These are phyloP conservation scores for Phalacrocorax pelagicus DNA, from an alignment of 2,113 vertebrate species.

Conservation along the genomic window DNA sequence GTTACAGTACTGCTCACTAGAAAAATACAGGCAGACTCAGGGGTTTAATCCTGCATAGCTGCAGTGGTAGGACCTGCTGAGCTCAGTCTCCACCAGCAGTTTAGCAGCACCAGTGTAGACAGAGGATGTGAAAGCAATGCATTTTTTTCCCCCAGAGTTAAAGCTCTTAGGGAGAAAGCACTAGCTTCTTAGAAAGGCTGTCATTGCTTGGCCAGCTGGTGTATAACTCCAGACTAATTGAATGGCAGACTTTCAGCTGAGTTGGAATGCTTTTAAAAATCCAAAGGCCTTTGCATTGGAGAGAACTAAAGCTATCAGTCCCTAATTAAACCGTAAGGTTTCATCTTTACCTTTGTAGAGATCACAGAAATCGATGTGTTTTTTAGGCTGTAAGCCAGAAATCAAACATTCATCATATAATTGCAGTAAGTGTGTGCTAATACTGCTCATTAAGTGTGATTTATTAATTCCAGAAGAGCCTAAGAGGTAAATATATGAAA, in stretches of 20 bases:
- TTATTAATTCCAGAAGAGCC: slow-evolving; percentile 52
- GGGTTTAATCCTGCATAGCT: background rate
- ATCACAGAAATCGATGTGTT: slow-evolving; percentile 66
- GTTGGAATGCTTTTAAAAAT: slow-evolving; percentile 42
- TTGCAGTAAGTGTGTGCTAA: slow-evolving; percentile 58
- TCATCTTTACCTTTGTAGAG: slow-evolving; percentile 62
- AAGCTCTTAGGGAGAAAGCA: background rate
- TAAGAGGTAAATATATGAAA: slow-evolving; percentile 55
- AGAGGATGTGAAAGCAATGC: background rate
- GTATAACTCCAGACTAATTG: slow-evolving; percentile 23
- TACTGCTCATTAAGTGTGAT: slow-evolving; percentile 60
- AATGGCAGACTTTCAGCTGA: slow-evolving; percentile 10
- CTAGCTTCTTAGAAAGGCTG: background rate
- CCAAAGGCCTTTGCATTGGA: slow-evolving; percentile 13
- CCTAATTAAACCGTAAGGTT: slow-evolving; percentile 53
- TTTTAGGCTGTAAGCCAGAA: slow-evolving; percentile 59
- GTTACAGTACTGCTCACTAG: background rate
- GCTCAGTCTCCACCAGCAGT: background rate
- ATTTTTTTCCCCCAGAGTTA: accelerated
- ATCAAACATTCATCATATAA: slow-evolving; percentile 59
- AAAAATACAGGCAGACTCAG: background rate
- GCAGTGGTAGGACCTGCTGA: background rate
- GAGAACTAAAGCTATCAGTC: slow-evolving; percentile 61
- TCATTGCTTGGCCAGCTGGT: slow-evolving; percentile 11
- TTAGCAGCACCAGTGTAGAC: background rate